Conservation (phyloP, 1,140 invertebrate genomes). For the Chironomus tepperi region DNA sequence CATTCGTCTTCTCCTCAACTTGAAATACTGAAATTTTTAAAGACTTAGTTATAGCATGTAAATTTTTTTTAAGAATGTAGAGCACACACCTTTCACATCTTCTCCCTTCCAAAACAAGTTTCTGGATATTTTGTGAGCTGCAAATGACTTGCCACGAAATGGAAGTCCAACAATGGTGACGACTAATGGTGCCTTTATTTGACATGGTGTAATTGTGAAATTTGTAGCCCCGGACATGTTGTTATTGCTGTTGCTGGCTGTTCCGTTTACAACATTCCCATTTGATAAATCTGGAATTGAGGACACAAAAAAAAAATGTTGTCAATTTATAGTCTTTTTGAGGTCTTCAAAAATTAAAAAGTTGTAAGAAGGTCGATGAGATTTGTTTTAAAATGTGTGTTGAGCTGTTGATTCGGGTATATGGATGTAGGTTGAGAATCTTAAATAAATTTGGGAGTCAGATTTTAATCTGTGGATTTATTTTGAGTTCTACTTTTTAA, state of each 20-base stretch:
- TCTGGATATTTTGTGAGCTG: constrained; percentile 76
- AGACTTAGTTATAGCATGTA: no score
- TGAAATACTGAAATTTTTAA: constrained; percentile 27
- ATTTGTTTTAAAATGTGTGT: no score
- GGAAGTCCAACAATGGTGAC: constrained; percentile 88
- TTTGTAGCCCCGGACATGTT: neutral
- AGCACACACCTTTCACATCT: constrained; percentile 77
- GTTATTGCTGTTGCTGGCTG: neutral
- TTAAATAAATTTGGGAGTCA: no score
- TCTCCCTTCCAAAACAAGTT: constrained; percentile 88
- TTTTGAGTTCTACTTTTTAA: no score
- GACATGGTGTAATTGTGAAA: constrained; percentile 25
- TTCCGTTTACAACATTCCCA: neutral
- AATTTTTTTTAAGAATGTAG: no score
- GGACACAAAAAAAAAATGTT: neutral
- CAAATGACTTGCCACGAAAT: constrained; percentile 82
- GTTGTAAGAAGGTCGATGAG: no score
- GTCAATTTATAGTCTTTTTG: neutral
- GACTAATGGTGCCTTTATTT: constrained; percentile 53
- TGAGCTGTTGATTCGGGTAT: no score
- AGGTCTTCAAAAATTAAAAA: neutral
- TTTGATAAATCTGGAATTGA: neutral
- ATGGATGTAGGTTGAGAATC: no score
- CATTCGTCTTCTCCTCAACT: constrained; percentile 62
- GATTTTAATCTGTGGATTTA: no score